These are phyloP conservation scores for Cephalopholis sonnerati DNA, from an alignment of 2,113 vertebrate species.

Conservation along the genomic window DNA sequence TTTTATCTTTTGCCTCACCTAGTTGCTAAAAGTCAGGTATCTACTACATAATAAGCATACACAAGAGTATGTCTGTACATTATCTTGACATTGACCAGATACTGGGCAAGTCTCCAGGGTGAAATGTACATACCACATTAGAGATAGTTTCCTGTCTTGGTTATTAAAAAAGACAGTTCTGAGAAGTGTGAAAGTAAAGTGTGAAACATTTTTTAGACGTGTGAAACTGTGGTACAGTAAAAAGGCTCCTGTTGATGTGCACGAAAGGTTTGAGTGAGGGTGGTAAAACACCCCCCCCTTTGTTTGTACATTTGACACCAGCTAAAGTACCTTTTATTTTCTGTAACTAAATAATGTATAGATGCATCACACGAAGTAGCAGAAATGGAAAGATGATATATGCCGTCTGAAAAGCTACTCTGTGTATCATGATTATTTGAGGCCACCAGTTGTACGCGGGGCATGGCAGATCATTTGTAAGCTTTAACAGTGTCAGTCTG, in stretches of 20 bases:
- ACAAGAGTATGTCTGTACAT: neutral
- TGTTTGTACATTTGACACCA: neutral
- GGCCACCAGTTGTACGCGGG: constrained; percentile 5
- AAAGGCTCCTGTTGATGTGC: neutral
- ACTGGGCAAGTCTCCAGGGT: neutral
- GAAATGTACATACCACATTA: neutral
- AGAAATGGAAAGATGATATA: neutral
- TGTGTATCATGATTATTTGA: neutral
- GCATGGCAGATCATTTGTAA: constrained; percentile 35
- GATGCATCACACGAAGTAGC: neutral
- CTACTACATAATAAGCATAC: too few relatives aligned
- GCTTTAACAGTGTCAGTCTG: constrained; percentile 61
- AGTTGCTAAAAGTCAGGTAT: too few relatives aligned
- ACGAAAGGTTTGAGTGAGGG: neutral
- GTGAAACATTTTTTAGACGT: neutral
- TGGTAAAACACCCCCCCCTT: neutral
- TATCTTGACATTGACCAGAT: neutral
- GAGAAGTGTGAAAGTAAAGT: neutral
- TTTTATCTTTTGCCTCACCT: too few relatives aligned
- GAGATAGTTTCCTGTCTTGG: neutral
- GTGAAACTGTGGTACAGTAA: neutral
- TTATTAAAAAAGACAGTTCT: neutral
- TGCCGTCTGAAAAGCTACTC: neutral
- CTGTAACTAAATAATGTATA: neutral
- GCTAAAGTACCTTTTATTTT: neutral